Evolutionary conservation across 2,888 invertebrate species (phyloP), one percentile per base, ranked within the genome.

Genomic region (Unio delphinus): DNA sequence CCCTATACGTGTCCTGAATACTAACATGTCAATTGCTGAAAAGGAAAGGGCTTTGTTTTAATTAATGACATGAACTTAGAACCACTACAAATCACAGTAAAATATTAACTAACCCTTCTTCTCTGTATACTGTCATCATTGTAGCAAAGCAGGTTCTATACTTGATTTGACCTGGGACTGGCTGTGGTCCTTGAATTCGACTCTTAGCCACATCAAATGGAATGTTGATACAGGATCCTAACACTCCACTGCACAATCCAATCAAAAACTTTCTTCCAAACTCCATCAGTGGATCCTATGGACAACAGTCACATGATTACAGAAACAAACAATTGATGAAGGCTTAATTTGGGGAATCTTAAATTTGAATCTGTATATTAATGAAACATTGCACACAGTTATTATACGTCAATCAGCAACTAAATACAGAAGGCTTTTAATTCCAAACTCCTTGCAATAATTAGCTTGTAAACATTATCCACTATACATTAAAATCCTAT

Each of bases 121-220:
- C 96, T 76, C 90, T 93, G 85, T 95, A 95, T 20, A 98, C 94
- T 67, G 94, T 91, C 0, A 85, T 84, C 61, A 98, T 93, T 0
- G 96, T 93, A 55, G 92, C 92, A 63, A 95, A 90, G 1, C 96
- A 96, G 30, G 94, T 93, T 56, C 92, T 92, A 87, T 98, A 98
- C 87, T 96, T 95, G 64, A 95, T 92, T 74, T 92, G 83, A 0
- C 94, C 94, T 0, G 92, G 90, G 3, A 92, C 90, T 1, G 95
- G 95, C 89, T 96, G 96, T 1, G 97, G 96, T 0, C 96, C 97
- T 90, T 98, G 98, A 80, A 98, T 98, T 67, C 98, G 92, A 81
- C 96, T 96, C 90, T 98, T 98, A 34, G 96, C 98, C 54, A 98
- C 98, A 89, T 98, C 98, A 90, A 97, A 97, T 8, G 98, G 98